Percentiles rank a stretch among this genome's conserved stretches.
phyloP scores from a whole-genome alignment of 2,113 vertebrate genomes.

The Cygnus atratus region DNA sequence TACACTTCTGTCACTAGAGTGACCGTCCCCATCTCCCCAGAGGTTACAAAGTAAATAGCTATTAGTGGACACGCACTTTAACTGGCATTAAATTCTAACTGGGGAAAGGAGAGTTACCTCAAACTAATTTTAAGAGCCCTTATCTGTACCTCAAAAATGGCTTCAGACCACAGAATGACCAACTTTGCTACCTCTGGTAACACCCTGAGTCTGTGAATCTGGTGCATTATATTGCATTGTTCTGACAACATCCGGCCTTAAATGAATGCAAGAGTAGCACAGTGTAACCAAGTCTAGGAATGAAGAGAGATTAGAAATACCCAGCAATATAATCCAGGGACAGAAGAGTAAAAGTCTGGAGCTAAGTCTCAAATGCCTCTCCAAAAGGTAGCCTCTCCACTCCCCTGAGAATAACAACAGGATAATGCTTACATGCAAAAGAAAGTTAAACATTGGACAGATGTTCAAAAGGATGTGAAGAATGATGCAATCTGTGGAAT shows the following conservation, averaged over 20 bases:
- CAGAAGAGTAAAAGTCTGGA: background rate
- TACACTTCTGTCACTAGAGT: background rate
- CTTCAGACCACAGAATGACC: background rate
- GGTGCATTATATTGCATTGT: background rate
- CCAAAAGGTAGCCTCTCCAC: background rate
- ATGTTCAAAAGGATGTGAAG: background rate
- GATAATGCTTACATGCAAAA: background rate
- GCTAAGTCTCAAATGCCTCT: background rate
- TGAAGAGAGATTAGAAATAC: background rate
- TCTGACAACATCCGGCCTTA: background rate
- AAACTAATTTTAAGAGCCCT: background rate
- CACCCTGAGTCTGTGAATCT: background rate
- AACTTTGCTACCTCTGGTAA: background rate
- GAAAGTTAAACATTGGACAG: background rate
- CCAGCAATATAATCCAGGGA: background rate
- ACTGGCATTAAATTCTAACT: accelerated
- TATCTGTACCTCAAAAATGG: background rate
- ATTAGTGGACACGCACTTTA: background rate
- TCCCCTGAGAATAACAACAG: background rate
- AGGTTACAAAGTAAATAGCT: background rate
- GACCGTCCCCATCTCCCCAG: background rate
- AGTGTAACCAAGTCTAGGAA: background rate
- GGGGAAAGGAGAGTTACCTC: background rate
- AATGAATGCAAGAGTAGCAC: background rate
- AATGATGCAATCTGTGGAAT: background rate